phyloP scores from a whole-genome alignment of 2,888 invertebrate species.

The Athripsodes cinereus region DNA sequence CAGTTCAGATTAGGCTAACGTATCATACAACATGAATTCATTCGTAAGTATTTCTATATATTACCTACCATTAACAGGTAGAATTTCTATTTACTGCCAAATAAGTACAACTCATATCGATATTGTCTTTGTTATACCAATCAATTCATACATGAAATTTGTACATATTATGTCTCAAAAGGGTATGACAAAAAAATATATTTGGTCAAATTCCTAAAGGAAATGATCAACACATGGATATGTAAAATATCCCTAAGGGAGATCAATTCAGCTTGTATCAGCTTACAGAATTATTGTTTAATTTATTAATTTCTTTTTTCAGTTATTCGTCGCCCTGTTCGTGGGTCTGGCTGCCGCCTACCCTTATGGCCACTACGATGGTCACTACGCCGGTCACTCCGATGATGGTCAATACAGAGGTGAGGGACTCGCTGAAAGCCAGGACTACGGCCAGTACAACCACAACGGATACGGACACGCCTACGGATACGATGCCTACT shows the following conservation, averaged over 20 bases:
- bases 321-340: slow-evolving; percentile 8
- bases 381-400: slow-evolving; percentile 14
- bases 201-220: too few species aligned
- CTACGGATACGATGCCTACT: slow-evolving; percentile 11
- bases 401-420: slow-evolving; percentile 19
- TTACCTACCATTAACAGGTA: too few species aligned
- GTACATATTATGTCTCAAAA: too few species aligned
- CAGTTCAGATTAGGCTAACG: background rate
- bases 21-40: background rate
- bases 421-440: slow-evolving; percentile 18
- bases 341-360: slow-evolving; percentile 9
- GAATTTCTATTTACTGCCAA: too few species aligned
- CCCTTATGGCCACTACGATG: slow-evolving; percentile 8
- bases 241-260: too few species aligned
- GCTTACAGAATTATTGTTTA: too few species aligned
- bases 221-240: too few species aligned
- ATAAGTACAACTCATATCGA: too few species aligned
- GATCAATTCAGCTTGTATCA: too few species aligned
- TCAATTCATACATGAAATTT: too few species aligned
- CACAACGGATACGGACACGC: slow-evolving; percentile 8
- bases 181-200: too few species aligned
- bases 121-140: too few species aligned
- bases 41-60: background rate
- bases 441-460: slow-evolving; percentile 16
- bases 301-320: background rate